Conservation (phyloP, 2,888 invertebrate species). For the Halocaridina rubra region DNA sequence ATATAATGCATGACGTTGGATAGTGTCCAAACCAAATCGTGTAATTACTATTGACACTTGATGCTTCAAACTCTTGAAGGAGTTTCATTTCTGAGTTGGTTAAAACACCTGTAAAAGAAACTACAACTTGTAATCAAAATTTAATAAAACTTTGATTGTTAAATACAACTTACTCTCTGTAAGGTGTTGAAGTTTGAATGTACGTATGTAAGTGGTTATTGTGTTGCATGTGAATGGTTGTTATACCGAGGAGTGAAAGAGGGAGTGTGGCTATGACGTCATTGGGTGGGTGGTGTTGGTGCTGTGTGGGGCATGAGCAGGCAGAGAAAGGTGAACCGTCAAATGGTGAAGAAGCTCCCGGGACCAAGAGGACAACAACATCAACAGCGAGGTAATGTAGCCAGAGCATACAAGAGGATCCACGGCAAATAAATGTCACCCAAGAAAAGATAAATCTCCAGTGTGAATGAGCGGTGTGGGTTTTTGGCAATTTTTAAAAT, state of each 20-base stretch:
- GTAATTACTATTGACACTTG: conserved; percentile 71
- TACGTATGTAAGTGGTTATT: background rate
- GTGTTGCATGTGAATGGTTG: background rate
- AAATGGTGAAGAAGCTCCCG: background rate
- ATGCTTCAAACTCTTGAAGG: conserved; percentile 34
- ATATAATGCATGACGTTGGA: conserved; percentile 86
- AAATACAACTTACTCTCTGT: background rate
- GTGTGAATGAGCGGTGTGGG: too few relatives aligned
- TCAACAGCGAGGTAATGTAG: too few relatives aligned
- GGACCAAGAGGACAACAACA: conserved; percentile 69
- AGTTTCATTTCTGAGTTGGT: conserved; percentile 44
- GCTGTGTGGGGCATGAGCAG: too few relatives aligned
- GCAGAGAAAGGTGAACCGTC: too few relatives aligned
- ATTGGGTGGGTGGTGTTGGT: too few relatives aligned
- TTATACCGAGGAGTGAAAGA: background rate
- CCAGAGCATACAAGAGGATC: too few relatives aligned
- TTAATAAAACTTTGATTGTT: background rate
- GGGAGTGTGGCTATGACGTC: too few relatives aligned
- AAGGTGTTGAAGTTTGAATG: too few relatives aligned
- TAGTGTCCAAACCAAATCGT: conserved; percentile 91
- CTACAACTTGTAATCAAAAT: background rate
- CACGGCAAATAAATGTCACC: too few relatives aligned
- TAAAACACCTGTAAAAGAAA: conserved; percentile 41
- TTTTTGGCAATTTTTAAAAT: too few relatives aligned
- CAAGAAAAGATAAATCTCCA: too few relatives aligned